A percentile compares a stretch with the other conserved stretches of the same genome.
phyloP scores from a whole-genome alignment of 1,140 invertebrate genomes.

The Drosophila baimaii region DNA sequence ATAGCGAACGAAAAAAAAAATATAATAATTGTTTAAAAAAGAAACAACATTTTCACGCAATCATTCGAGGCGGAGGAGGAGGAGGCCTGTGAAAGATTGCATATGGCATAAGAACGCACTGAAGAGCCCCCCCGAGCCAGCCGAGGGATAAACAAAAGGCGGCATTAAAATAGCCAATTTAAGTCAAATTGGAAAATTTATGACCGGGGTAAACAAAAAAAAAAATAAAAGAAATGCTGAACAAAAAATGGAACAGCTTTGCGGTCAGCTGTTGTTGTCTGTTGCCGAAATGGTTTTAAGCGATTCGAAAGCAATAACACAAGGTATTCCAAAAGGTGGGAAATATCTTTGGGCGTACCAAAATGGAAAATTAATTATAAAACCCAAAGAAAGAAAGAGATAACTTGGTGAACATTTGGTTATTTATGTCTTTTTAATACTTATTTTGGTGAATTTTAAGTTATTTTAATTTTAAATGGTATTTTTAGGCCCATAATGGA shows the following conservation, averaged over 20 bases:
- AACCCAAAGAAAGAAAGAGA: no score
- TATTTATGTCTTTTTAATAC: no score
- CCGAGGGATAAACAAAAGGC: slow-evolving; percentile 18
- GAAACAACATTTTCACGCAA: slow-evolving; percentile 56
- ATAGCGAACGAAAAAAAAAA: slow-evolving; percentile 8
- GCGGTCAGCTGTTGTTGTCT: slow-evolving; percentile 47
- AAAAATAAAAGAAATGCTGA: not conserved
- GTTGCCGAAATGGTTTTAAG: slow-evolving; percentile 16
- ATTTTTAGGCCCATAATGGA: no score
- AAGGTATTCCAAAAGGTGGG: slow-evolving; percentile 2
- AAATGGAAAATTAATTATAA: not conserved
- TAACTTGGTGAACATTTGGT: not conserved
- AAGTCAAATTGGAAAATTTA: slow-evolving; percentile 61
- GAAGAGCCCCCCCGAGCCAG: no score
- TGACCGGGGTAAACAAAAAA: slow-evolving; percentile 53
- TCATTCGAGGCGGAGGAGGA: not conserved
- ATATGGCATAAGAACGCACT: slow-evolving; percentile 54
- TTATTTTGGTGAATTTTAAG: no score
- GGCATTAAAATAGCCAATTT: slow-evolving; percentile 41
- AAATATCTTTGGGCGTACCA: not conserved
- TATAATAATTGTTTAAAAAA: slow-evolving; percentile 33
- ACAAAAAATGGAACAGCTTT: slow-evolving; percentile 25
- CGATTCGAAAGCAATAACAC: not conserved
- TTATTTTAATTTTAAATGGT: no score
- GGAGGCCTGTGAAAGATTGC: slow-evolving; percentile 56